phyloP scores from a whole-genome alignment of 2,888 invertebrate species.

The Ecdyonurus torrentis region DNA sequence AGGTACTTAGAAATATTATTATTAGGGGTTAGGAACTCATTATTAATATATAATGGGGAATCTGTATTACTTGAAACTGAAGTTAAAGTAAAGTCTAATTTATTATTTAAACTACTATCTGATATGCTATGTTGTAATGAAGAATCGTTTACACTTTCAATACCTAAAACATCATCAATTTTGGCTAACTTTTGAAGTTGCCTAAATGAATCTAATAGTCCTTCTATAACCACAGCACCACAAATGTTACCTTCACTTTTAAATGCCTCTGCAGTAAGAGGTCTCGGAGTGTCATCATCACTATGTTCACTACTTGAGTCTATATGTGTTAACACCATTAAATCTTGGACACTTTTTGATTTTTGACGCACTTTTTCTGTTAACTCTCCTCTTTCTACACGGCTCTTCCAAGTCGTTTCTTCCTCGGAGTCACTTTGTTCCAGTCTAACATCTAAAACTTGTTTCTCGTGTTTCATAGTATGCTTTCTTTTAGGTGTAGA shows the following conservation, averaged over 20 bases:
- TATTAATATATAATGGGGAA: not conserved
- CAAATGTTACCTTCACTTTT: conserved; percentile 39
- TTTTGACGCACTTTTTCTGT: conserved; percentile 46
- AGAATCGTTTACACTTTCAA: not conserved
- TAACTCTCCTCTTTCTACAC: conserved; percentile 35
- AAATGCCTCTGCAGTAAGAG: conserved; percentile 18
- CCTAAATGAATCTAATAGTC: conserved; percentile 1
- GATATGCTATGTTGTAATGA: not conserved
- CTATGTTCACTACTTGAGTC: conserved; percentile 30
- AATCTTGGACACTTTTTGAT: conserved; percentile 46
- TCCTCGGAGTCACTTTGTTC: conserved; percentile 25
- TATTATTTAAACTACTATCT: not conserved
- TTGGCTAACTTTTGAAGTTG: not conserved
- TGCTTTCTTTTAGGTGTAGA: conserved; percentile 4
- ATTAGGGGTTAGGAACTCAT: conserved; percentile 1
- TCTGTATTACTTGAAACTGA: not conserved
- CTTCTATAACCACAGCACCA: conserved; percentile 20
- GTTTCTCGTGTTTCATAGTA: conserved; percentile 9
- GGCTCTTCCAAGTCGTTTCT: conserved; percentile 41
- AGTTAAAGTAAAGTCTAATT: not conserved
- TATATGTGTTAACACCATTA: conserved; percentile 48
- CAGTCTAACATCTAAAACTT: conserved; percentile 24
- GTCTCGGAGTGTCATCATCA: not conserved
- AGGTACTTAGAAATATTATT: not conserved
- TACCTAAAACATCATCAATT: not conserved